Base-by-base conservation (phyloP, 64 coral and sea anemone genomes). In the Stichodactyla helianthus region DNA sequence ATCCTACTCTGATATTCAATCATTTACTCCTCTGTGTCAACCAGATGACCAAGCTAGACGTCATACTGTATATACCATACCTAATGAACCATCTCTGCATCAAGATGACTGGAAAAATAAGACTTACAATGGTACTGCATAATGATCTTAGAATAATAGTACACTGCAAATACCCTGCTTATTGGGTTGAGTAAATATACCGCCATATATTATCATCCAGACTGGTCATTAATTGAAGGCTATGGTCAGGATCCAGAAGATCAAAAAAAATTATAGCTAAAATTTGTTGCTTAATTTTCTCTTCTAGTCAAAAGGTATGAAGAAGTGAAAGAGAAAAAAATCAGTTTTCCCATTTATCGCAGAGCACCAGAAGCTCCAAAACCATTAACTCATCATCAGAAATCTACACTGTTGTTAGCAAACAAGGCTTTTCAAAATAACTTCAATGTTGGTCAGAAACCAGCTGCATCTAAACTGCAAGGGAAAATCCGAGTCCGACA, bases 361-460 rank as follows among this genome's bases (percentile, higher is more conserved):
- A 74, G 68, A 74, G 68, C 68, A 31, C 68, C 68, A 74, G 25
- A 74, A 74, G 68, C 25, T 31, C 68, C 68, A 10, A 74, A 74
- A 74, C 68, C 68, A 26, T 31, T 74, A 10, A 27, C 26, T 31
- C 7, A 31, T 11, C 68, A 74, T 11, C 68, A 74, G 25, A 74
- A 74, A 23, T 26, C 25, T 23, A 26, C 22, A 5, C 4, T 74
- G 4, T 31, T 15, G 23, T 5, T 23, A 27, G 25, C 35, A 74
- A 74, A 74, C 27, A 74, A 74, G 27, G 68, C 68, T 26, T 74
- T 74, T 74, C 7, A 26, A 31, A 74, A 13, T 74, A 74, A 31
- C 68, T 74, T 74, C 12, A 74, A 74, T 31, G 68, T 74, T 23
- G 23, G 68, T 23, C n/a, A 27, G 68, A 26, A 74, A 74, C 68